These are phyloP conservation scores for Troilus luridus DNA, from an alignment of 2,888 invertebrate genomes.

Conservation along the genomic window DNA sequence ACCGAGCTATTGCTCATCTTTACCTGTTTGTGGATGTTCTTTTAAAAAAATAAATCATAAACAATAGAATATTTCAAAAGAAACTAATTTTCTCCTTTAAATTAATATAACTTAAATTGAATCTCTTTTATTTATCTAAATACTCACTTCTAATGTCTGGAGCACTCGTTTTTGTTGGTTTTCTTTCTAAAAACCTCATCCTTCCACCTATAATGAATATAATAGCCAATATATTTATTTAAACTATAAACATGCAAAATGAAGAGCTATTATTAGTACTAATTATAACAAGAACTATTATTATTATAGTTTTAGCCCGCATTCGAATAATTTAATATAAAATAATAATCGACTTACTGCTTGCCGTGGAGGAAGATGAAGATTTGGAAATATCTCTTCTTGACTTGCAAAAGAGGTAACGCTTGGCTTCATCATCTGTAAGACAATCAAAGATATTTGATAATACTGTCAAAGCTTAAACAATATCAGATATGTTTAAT, in stretches of 20 bases:
- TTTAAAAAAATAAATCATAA: too few species aligned
- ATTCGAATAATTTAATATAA: neutral
- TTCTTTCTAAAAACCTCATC: neutral
- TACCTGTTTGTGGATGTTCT: too few species aligned
- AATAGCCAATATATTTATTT: neutral
- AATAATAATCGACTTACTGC: neutral
- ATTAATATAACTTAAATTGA: too few species aligned
- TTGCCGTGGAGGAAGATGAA: neutral
- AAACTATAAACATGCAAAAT: neutral
- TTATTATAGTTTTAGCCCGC: neutral
- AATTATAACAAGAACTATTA: too few species aligned
- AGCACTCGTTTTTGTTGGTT: neutral
- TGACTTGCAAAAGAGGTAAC: neutral
- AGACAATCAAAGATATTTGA: neutral
- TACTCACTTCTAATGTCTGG: neutral
- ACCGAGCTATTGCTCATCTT: too few species aligned
- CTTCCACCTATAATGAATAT: neutral
- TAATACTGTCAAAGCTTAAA: too few species aligned
- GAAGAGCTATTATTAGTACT: neutral
- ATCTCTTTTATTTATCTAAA: neutral
- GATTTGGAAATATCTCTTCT: neutral
- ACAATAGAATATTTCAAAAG: too few species aligned
- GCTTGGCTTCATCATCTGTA: slow-evolving; percentile 14
- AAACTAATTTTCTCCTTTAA: too few species aligned
- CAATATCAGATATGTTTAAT: too few species aligned